These are phyloP conservation scores for Theonella swinhoei DNA, from an alignment of 37 sponge, comb jelly and placozoan genomes.

Conservation along the genomic window DNA sequence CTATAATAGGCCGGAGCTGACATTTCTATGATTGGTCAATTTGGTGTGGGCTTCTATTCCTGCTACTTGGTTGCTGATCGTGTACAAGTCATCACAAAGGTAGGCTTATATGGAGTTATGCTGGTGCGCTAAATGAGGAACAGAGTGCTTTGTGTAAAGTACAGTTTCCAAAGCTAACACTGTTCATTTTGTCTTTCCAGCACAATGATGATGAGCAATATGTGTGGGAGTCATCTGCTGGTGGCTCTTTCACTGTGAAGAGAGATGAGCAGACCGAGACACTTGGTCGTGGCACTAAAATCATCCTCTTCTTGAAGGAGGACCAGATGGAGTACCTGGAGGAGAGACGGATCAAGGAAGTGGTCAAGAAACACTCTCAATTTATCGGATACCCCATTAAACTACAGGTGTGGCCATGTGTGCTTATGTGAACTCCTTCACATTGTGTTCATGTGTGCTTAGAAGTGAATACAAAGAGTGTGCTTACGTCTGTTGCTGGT, in stretches of 20 bases:
- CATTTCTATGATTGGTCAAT: conserved; percentile 99
- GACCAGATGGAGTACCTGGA: conserved; percentile 97
- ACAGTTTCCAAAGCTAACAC: neutral
- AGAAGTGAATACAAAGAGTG: neutral
- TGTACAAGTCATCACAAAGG: conserved; percentile 87
- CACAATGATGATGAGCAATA: conserved; percentile 99
- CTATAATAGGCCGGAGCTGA: conserved; percentile 97
- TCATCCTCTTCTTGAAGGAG: conserved; percentile 89
- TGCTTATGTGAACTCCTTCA: neutral
- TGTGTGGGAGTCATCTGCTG: conserved; percentile 96
- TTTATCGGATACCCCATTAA: conserved; percentile 98
- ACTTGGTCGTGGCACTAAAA: conserved; percentile 88
- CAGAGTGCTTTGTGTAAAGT: neutral
- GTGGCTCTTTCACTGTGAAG: conserved; percentile 95
- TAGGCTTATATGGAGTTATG: conserved; percentile 2
- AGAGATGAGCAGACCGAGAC: conserved; percentile 78
- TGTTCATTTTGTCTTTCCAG: conserved; percentile 23
- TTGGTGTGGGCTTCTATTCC: conserved; percentile 99
- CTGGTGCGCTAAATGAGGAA: neutral
- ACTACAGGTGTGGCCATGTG: conserved; percentile 64
- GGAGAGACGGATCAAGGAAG: conserved; percentile 91
- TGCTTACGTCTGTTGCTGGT: neutral
- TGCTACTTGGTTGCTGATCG: conserved; percentile 93
- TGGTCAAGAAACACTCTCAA: conserved; percentile 98
- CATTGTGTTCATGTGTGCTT: neutral